Evolutionary conservation across 2,888 invertebrate genomes (phyloP).

Genomic region (Ecdyonurus torrentis): DNA sequence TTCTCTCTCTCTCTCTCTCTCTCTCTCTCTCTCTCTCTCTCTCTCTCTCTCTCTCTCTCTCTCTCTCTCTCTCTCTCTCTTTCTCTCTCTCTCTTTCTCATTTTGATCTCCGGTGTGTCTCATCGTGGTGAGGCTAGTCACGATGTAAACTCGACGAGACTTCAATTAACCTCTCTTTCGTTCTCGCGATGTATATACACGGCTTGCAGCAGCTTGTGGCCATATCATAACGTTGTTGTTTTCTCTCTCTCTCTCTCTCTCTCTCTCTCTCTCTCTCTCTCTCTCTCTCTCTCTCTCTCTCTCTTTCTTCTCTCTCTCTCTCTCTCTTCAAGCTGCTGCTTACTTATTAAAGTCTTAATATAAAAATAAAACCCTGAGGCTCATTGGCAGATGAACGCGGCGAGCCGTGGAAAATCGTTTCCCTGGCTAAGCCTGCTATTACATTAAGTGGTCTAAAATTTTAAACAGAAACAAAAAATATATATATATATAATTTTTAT

Average conservation of each 20-base stretch:
- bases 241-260: too few species aligned
- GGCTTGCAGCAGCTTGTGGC: background rate
- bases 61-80: too few species aligned
- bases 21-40: too few species aligned
- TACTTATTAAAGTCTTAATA: background rate
- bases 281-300: too few species aligned
- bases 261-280: too few species aligned
- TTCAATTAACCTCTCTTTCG: background rate
- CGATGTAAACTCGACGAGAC: background rate
- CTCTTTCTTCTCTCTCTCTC: too few species aligned
- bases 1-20: too few species aligned
- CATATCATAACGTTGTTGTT: background rate
- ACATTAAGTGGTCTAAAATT: background rate
- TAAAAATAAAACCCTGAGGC: background rate
- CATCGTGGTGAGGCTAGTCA: background rate
- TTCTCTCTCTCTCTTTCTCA: too few species aligned
- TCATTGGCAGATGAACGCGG: background rate
- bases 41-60: too few species aligned
- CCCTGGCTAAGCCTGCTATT: background rate
- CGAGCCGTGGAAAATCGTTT: conserved; percentile 2
- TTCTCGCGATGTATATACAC: too few species aligned
- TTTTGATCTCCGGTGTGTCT: background rate
- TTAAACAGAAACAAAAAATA: too few species aligned
- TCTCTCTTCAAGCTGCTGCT: background rate
- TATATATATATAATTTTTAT: background rate